Percentiles rank a stretch among this genome's conserved stretches.
Evolutionary conservation across 2,888 invertebrate genomes (phyloP).

Genomic region (Thecophora atra): DNA sequence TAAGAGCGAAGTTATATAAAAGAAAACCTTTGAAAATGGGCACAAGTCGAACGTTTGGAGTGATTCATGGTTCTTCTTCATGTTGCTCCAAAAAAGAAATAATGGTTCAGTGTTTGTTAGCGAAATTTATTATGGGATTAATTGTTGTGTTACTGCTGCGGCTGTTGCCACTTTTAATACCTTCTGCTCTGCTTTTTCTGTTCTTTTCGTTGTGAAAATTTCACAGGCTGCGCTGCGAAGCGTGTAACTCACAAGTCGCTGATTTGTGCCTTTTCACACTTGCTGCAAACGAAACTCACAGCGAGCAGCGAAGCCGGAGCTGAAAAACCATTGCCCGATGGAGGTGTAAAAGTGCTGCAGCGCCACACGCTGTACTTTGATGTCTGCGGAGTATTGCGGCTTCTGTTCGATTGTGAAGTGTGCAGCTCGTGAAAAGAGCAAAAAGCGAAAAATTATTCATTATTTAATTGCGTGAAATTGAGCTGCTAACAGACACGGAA

Average conservation of each 20-base stretch:
- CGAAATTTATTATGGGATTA: constrained; percentile 10
- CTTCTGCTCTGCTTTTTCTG: not conserved
- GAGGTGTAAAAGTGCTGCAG: constrained; percentile 8
- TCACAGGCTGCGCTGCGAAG: constrained; percentile 55
- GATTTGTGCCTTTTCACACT: constrained; percentile 15
- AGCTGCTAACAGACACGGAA: too few species aligned
- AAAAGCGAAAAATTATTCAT: not conserved
- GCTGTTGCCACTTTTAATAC: not conserved
- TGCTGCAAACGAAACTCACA: not conserved
- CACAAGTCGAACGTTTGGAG: too few species aligned
- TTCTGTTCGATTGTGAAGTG: not conserved
- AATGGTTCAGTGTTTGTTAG: not conserved
- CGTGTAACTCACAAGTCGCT: constrained; percentile 46
- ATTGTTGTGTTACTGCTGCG: constrained; percentile 17
- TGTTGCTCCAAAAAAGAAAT: not conserved
- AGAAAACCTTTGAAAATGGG: too few species aligned
- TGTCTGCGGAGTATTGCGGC: not conserved
- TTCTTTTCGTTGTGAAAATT: constrained; percentile 33
- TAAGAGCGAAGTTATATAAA: too few species aligned
- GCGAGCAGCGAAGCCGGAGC: not conserved
- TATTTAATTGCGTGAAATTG: not conserved
- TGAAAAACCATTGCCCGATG: constrained; percentile 12
- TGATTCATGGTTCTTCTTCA: too few species aligned
- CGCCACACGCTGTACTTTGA: constrained; percentile 5
- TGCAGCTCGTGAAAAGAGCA: not conserved